Evolutionary conservation across 2,797 vertebrate genomes (phyloP).

Genomic region (Siniperca undulata): DNA sequence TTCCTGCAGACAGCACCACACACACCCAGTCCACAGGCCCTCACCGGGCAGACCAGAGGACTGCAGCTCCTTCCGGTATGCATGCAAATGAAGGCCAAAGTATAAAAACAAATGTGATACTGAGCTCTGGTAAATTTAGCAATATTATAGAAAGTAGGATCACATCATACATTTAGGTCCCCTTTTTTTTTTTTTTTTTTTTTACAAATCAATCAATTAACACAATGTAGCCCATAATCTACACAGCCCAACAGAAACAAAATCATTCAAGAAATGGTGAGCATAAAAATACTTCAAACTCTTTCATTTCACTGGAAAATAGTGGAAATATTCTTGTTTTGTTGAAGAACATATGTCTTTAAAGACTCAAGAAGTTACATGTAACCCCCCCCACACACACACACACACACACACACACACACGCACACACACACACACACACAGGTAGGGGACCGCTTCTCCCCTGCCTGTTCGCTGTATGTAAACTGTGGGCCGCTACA

Average conservation of each 20-base stretch:
- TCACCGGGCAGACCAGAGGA: not conserved
- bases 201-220: not conserved
- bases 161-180: not conserved
- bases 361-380: not conserved
- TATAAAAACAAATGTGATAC: not conserved
- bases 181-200: too few relatives aligned
- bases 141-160: not conserved
- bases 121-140: not conserved
- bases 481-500: constrained; percentile 33
- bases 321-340: not conserved
- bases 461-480: constrained; percentile 1
- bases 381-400: too few relatives aligned
- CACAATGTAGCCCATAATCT: not conserved
- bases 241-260: not conserved
- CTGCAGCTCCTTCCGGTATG: not conserved
- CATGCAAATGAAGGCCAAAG: constrained; percentile 1
- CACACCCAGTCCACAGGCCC: not conserved
- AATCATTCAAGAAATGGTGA: not conserved
- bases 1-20: too few relatives aligned
- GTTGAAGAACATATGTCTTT: not conserved
- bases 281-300: not conserved
- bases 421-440: too few relatives aligned
- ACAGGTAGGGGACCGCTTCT: too few relatives aligned
- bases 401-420: too few relatives aligned
- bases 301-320: not conserved